Base-by-base conservation (phyloP, 2,113 vertebrate species). In the Gymnobelideus leadbeateri region DNA sequence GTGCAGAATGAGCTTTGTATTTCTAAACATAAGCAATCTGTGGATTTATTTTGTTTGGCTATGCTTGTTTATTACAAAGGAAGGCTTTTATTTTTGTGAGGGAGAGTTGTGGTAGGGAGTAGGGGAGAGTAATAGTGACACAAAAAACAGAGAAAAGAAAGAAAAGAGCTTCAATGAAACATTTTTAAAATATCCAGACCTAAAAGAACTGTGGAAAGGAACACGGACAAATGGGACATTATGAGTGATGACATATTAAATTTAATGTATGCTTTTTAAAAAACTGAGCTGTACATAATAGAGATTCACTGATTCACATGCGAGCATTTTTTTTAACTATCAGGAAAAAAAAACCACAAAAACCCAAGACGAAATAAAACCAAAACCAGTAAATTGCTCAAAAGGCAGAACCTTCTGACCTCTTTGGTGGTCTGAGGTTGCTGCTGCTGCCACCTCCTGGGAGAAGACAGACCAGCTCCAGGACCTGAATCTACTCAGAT, bases 401-500 rank as follows among this genome's bases (percentile, higher is more conserved):
- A 91, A 93, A 92, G 92, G 91, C 94, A 89, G 92, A 96, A 92
- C 95, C 96, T 91, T 91, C 92, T 68, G 51, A 52, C 51, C 94
- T 91, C 93, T 92, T 52, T 23, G 91, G 96, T 94, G 92, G 94
- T 68, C 92, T 19, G 89, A 54, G 84, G 94, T 54, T 90, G 93
- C 46, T 31, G 91, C 94, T 97, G 93, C 97, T 96, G 96, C 97
- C 98, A 96, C 95, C 97, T 98, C 96, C 97, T 97, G 97, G 98
- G 96, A 96, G 97, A 97, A 98, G 61, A 92, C 12, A 91, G 92
- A 96, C 92, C 92, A 93, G 94, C 55, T 50, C 94, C 93, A 10
- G 31, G 1, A 96, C 96, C 92, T 92, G 95, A 96, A 94, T 91
- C 93, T 54, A 43, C 24, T 52, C 91, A 3, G 92, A 46, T 11